Evolutionary conservation across 2,113 vertebrate species (phyloP).

Genomic region (Salminus brasiliensis): DNA sequence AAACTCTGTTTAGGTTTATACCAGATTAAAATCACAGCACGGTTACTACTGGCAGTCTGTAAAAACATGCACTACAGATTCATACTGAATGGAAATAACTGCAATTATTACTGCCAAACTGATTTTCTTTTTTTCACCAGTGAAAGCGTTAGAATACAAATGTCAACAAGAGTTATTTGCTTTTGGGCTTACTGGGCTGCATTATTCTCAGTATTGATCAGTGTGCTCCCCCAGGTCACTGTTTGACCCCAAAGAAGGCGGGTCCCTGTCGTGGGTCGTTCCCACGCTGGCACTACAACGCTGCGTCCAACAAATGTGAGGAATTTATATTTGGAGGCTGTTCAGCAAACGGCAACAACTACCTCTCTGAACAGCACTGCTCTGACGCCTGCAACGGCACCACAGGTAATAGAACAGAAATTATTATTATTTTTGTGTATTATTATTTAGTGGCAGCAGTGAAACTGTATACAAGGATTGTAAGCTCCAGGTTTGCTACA

Average conservation of each 20-base stretch:
- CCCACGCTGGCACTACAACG: slow-evolving; percentile 87
- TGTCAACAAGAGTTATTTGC: too few species aligned
- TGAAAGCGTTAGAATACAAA: too few species aligned
- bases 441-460: too few species aligned
- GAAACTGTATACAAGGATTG: too few species aligned
- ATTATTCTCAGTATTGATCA: not conserved
- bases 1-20: too few species aligned
- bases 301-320: slow-evolving; percentile 67
- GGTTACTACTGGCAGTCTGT: not conserved
- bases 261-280: slow-evolving; percentile 89
- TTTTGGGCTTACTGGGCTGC: not conserved
- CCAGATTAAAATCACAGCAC: too few species aligned
- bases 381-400: slow-evolving; percentile 74
- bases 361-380: slow-evolving; percentile 80
- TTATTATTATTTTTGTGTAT: too few species aligned
- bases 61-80: not conserved
- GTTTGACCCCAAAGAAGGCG: slow-evolving; percentile 78
- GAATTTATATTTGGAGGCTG: slow-evolving; percentile 88
- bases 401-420: slow-evolving; percentile 56
- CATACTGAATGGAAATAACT: too few species aligned
- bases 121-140: too few species aligned
- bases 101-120: too few species aligned
- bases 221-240: slow-evolving; percentile 74
- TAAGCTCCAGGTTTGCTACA: too few species aligned
- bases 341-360: slow-evolving; percentile 90